Conservation (phyloP, 2,113 vertebrate genomes). For the Cyprinodon brontotheroides region DNA sequence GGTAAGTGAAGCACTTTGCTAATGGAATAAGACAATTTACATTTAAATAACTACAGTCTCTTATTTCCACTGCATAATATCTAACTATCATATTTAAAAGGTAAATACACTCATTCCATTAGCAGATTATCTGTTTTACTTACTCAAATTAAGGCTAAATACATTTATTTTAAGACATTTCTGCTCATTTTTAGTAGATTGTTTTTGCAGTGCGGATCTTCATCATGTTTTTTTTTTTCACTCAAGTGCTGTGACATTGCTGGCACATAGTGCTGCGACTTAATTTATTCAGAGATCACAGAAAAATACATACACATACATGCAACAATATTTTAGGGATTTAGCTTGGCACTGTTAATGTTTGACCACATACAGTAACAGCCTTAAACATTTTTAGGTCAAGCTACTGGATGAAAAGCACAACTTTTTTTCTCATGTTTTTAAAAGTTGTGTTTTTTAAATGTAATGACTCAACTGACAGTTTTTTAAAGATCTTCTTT, state of each 20-base stretch:
- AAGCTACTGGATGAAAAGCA: slow-evolving; percentile 18
- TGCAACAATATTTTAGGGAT: not conserved
- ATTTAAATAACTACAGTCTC: too few relatives aligned
- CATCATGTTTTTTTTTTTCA: too few relatives aligned
- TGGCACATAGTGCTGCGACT: not conserved
- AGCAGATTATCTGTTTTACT: too few relatives aligned
- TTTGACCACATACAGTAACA: slow-evolving; percentile 13
- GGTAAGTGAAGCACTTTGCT: too few relatives aligned
- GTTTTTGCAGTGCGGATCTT: too few relatives aligned
- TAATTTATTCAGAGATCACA: not conserved
- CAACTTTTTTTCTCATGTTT: slow-evolving; percentile 26
- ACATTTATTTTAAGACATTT: too few relatives aligned
- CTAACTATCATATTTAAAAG: too few relatives aligned
- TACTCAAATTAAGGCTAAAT: too few relatives aligned
- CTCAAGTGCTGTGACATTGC: not conserved
- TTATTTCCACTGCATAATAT: too few relatives aligned
- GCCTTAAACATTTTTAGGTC: slow-evolving; percentile 40
- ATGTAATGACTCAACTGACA: not conserved
- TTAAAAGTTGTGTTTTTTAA: not conserved
- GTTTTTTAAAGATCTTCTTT: not conserved
- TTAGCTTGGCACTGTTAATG: not conserved
- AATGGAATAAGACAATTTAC: too few relatives aligned
- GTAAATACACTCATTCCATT: too few relatives aligned
- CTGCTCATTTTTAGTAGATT: too few relatives aligned
- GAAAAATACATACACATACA: not conserved